phyloP scores from a whole-genome alignment of 2,888 invertebrate genomes.

The Oxycera nigricornis region DNA sequence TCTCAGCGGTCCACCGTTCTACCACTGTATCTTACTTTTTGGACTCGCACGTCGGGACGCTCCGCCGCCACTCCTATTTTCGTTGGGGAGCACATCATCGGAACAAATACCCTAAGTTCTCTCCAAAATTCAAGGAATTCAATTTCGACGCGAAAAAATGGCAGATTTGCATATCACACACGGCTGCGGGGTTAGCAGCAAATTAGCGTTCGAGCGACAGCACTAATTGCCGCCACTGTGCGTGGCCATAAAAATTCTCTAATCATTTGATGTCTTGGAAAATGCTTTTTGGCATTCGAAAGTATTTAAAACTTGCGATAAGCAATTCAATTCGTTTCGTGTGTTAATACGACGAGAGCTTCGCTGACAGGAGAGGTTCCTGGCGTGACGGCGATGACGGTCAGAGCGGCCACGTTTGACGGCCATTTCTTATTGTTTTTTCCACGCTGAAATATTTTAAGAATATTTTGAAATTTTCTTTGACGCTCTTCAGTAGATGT shows the following conservation, averaged over 20 bases:
- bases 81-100: background rate
- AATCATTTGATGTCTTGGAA: conserved; percentile 7
- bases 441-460: too few relatives aligned
- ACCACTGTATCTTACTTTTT: background rate
- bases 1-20: background rate
- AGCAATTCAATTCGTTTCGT: conserved; percentile 24
- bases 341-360: background rate
- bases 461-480: too few relatives aligned
- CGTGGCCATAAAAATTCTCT: conserved; percentile 16
- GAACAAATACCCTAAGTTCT: background rate
- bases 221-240: conserved; percentile 21
- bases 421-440: too few relatives aligned
- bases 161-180: conserved; percentile 35
- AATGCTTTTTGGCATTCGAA: conserved; percentile 20
- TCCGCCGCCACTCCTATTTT: background rate
- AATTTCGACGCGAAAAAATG: background rate
- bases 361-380: too few relatives aligned
- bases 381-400: too few relatives aligned
- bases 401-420: too few relatives aligned
- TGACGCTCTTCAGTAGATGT: too few relatives aligned
- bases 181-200: conserved; percentile 22
- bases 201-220: conserved; percentile 14
- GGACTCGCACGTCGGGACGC: background rate
- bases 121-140: background rate
- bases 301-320: conserved; percentile 38